These are phyloP conservation scores for Buceros bicornis DNA, from an alignment of 2,797 vertebrate species.

Conservation along the genomic window DNA sequence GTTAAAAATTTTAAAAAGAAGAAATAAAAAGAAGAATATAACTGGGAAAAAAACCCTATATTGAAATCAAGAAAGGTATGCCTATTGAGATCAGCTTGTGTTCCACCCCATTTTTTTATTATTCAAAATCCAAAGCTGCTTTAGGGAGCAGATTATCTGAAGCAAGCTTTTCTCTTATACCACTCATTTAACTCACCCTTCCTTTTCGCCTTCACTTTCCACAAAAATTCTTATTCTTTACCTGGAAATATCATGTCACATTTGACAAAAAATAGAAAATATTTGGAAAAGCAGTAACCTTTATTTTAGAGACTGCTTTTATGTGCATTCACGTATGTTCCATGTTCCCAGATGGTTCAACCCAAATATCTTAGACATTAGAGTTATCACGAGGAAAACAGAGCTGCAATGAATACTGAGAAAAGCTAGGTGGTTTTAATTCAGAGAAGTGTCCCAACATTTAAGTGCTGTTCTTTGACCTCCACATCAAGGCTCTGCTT, in stretches of 20 bases:
- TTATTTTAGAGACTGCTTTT: constrained; percentile 39
- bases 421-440: constrained; percentile 47
- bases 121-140: neutral
- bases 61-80: neutral
- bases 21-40: neutral
- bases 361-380: constrained; percentile 10
- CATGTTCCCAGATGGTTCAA: neutral
- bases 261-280: constrained; percentile 1
- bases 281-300: constrained; percentile 38
- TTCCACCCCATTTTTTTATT: neutral
- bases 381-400: neutral
- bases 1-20: neutral
- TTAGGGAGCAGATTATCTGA: neutral
- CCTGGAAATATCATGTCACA: neutral
- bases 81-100: neutral
- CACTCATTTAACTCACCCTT: neutral
- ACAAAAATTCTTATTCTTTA: neutral
- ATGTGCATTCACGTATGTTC: constrained; percentile 32
- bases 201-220: neutral
- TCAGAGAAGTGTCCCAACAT: constrained; percentile 41
- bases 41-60: neutral
- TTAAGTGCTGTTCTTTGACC: constrained; percentile 49
- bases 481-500: neutral
- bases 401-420: neutral
- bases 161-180: neutral